Percentiles rank a stretch among this genome's conserved stretches.
Evolutionary conservation across 2,797 vertebrate genomes (phyloP).

Genomic region (Falco cherrug): DNA sequence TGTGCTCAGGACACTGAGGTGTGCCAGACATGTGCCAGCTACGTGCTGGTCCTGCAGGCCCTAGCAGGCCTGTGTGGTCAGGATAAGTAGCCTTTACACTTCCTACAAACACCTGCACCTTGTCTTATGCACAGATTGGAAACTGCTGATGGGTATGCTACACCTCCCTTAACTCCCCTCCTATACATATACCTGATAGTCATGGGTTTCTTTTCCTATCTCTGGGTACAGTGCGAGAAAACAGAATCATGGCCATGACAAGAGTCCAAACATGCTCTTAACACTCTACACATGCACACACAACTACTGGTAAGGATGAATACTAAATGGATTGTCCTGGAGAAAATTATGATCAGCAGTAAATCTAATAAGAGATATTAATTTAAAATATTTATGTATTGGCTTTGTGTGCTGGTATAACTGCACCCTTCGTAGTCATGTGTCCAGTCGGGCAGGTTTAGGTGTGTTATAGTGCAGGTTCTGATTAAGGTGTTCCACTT

Average conservation of each 20-base stretch:
- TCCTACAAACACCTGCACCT: neutral
- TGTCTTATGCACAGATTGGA: neutral
- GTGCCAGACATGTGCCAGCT: neutral
- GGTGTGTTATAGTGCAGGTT: neutral
- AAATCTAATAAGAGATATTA: neutral
- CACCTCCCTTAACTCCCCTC: neutral
- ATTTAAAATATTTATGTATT: neutral
- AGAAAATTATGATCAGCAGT: neutral
- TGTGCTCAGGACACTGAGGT: too few species aligned
- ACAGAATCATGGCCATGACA: neutral
- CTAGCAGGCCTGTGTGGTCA: neutral
- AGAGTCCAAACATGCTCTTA: neutral
- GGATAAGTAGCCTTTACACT: neutral
- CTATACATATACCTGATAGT: neutral
- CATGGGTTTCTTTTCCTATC: neutral
- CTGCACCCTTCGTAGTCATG: neutral
- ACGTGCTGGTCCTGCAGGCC: neutral
- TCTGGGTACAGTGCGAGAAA: neutral
- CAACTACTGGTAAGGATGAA: neutral
- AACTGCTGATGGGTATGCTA: neutral
- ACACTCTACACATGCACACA: fast-evolving
- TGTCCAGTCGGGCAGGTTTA: neutral
- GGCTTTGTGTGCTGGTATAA: neutral
- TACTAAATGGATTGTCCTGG: neutral
- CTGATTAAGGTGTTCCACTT: neutral